Percentiles rank a stretch among this genome's conserved stretches.
phyloP scores from a whole-genome alignment of 2,888 invertebrate species.

The Rosalia funebris region DNA sequence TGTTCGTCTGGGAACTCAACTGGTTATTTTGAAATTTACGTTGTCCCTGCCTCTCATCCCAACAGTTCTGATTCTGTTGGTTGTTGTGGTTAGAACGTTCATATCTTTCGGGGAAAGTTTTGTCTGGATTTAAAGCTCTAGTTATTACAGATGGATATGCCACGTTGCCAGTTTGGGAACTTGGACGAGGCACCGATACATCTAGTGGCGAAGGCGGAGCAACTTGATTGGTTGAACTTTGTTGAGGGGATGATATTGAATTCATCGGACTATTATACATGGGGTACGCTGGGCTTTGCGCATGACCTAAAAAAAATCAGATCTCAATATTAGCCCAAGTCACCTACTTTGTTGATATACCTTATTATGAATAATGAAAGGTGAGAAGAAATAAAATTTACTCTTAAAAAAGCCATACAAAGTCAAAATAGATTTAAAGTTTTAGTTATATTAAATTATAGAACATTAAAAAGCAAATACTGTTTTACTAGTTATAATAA shows the following conservation, averaged over 20 bases:
- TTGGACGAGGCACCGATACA: constrained; percentile 74
- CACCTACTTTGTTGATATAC: no score
- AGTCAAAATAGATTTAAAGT: no score
- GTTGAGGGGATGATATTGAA: constrained; percentile 78
- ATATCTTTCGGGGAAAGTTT: constrained; percentile 68
- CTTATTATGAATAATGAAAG: no score
- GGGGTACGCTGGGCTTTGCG: constrained; percentile 83
- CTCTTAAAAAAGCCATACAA: no score
- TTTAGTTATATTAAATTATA: no score
- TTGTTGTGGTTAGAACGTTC: constrained; percentile 63
- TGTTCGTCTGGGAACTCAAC: constrained; percentile 59
- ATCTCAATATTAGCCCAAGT: no score
- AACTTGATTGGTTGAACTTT: constrained; percentile 68
- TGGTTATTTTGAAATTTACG: constrained; percentile 48
- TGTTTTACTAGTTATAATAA: no score
- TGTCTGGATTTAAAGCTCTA: constrained; percentile 74
- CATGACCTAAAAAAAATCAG: constrained; percentile 69
- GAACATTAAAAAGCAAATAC: no score
- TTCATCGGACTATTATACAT: constrained; percentile 87
- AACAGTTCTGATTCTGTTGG: constrained; percentile 64
- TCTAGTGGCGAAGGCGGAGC: constrained; percentile 78
- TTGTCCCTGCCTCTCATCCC: constrained; percentile 67
- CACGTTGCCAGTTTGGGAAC: constrained; percentile 69
- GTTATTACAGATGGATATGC: constrained; percentile 88
- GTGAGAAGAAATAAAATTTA: no score